Evolutionary conservation across 2,113 vertebrate species (phyloP), one percentile per base, ranked within the genome.

Genomic region (Machaerirhynchus nigripectus): DNA sequence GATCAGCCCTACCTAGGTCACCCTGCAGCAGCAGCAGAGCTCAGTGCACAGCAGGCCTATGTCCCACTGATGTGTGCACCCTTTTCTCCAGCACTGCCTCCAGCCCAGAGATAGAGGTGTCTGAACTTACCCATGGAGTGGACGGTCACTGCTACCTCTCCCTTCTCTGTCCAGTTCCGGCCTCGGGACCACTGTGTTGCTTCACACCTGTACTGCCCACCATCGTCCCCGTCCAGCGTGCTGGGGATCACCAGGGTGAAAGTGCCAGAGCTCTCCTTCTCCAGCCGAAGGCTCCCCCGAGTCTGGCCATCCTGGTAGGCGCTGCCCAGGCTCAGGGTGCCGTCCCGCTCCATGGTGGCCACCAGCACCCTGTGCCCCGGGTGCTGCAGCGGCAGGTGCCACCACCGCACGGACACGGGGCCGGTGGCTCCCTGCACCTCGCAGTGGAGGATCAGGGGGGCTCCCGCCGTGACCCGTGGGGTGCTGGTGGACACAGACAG

Each of bases 361-460:
- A 99, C 78, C 6, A 77, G 77, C 59, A 86, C 75, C 6, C 86
- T 80, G 16, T 10, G 10, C 4, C 76, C 55, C 0, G 27, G 50
- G 3, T 35, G 23, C 35, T 56, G 84, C 0, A 5, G 75, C 2
- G 95, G 93, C 76, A 84, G 71, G 60, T 95, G 97, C 97, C 98
- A 98, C 99, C 99, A 99, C 23, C 27, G 91, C 83, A 99, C 89
- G 0, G 98, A 98, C 30, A 99, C 89, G 5, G 85, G 96, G 60
- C 96, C 91, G 8, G 90, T 84, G 5, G 81, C 42, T 53, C 98
- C 98, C 4, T 37, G 87, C 26, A 98, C 98, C 70, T 95, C 53
- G 13, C 99, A 99, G 57, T 39, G 74, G 42, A 99, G 93, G n/a
- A 60, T 55, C 46, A 99, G 85, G 1, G 61, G 4, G 9, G 97